Base-by-base conservation (phyloP, 1,140 invertebrate species). In the Luehdorfia chinensis region DNA sequence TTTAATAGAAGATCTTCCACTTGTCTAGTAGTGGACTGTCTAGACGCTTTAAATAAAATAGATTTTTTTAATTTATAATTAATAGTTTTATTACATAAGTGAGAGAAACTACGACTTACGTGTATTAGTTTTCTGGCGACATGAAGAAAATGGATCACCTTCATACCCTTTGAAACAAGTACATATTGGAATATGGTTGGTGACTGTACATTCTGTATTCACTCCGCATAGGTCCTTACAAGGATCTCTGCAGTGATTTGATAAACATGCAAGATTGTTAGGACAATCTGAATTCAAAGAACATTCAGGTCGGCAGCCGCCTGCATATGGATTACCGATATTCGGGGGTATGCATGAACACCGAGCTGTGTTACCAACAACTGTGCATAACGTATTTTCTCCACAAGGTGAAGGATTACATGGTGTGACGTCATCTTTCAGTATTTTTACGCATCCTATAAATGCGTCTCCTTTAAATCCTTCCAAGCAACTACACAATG, bases 321-420 rank as follows among this genome's bases (percentile, higher is more conserved):
- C 91, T 2, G 89, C 89, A 59, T 94, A 94, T 0, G 93, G 92
- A 87, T 95, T 94, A 14, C 95, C 95, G 39, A 94, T 91, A 65
- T 96, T 95, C 0, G 94, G 95, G 50, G 94, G 93, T 65, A 95
- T 94, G 69, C 95, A 96, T 8, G 89, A 89, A 69, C 95, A 96
- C 50, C 91, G 88, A 2, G 93, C 91, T 15, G 89, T 84, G 8
- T 91, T 91, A 65, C 92, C 91, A 2, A 90, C 75, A n/a, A 91
- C 87, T 1, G 89, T 89, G 67, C 94, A 96, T 43, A 94, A 87
- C 0, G 94, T 91, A 63, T 95, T 95, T 61, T 93, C 92, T 9
- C 93, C 94, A 71, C 96, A 97, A 0, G 94, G 94, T 13, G 92
- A 91, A n/a, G 92, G 91, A 56, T 91, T 89, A 64, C 95, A 97